A percentile compares a stretch with the other conserved stretches of the same genome.
These are phyloP conservation scores for Tetragonisca angustula DNA, from an alignment of 2,888 invertebrate species.

Conservation along the genomic window DNA sequence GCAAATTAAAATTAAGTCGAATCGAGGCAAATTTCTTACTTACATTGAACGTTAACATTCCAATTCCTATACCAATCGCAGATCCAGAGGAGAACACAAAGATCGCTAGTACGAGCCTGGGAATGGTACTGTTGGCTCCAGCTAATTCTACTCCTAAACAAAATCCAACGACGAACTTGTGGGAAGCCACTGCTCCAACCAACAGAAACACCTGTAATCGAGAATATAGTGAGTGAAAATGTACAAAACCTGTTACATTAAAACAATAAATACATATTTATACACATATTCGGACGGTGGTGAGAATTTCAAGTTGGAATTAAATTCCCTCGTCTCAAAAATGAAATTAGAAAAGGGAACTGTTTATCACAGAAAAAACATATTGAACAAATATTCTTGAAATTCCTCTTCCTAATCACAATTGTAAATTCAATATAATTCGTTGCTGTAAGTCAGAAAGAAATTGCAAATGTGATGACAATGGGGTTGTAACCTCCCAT, in stretches of 20 bases:
- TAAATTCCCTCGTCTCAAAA: too few relatives aligned
- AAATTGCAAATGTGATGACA: too few relatives aligned
- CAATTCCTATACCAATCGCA: constrained; percentile 88
- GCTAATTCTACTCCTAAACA: constrained; percentile 91
- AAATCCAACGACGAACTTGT: constrained; percentile 93
- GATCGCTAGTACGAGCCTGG: constrained; percentile 86
- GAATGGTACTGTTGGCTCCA: constrained; percentile 84
- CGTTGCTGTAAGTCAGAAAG: too few relatives aligned
- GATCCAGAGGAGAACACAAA: constrained; percentile 89
- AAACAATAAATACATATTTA: background rate
- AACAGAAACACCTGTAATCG: constrained; percentile 87
- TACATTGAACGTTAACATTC: constrained; percentile 89
- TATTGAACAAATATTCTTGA: too few relatives aligned
- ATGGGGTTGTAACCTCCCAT: too few relatives aligned
- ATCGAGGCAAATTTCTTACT: constrained; percentile 9
- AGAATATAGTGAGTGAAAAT: too few relatives aligned
- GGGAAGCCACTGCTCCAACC: constrained; percentile 90
- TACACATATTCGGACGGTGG: too few relatives aligned
- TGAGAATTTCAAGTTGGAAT: too few relatives aligned
- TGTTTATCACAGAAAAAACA: too few relatives aligned
- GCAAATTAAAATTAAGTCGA: background rate
- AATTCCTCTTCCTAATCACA: too few relatives aligned
- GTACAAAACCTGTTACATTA: background rate
- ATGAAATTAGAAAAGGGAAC: too few relatives aligned
- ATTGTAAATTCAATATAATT: too few relatives aligned